Evolutionary conservation across 1,140 invertebrate genomes (phyloP).

Genomic region (Papilio xuthus): DNA sequence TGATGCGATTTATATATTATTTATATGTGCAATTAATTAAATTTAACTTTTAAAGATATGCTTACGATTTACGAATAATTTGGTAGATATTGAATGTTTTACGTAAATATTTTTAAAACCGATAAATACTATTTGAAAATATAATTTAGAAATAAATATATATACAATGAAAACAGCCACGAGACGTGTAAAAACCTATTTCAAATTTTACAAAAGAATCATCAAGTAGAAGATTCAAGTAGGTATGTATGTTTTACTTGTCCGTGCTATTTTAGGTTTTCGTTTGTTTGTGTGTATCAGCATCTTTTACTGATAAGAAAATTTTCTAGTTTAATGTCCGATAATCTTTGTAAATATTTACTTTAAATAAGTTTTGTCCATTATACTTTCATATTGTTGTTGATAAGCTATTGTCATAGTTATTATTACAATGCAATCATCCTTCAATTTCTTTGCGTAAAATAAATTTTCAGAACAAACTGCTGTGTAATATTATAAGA

Average conservation of each 20-base stretch:
- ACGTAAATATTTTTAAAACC: too few relatives aligned
- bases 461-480: too few relatives aligned
- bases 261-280: background rate
- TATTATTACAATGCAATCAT: background rate
- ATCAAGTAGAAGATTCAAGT: too few relatives aligned
- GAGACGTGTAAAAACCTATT: too few relatives aligned
- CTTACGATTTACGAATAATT: background rate
- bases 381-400: slow-evolving; percentile 7
- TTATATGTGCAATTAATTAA: slow-evolving; percentile 22
- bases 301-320: background rate
- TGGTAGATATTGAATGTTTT: background rate
- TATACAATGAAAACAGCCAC: too few relatives aligned
- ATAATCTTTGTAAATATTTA: slow-evolving; percentile 1
- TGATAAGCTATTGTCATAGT: background rate
- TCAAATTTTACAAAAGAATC: too few relatives aligned
- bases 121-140: too few relatives aligned
- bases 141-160: too few relatives aligned
- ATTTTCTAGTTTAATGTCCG: background rate
- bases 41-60: slow-evolving; percentile 11
- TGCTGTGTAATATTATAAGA: too few relatives aligned
- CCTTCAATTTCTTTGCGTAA: too few relatives aligned
- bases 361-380: background rate
- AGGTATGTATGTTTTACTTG: background rate
- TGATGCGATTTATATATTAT: slow-evolving; percentile 20
- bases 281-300: background rate